Evolutionary conservation across 2,797 vertebrate species (phyloP).

Genomic region (Distichodus sexfasciatus): DNA sequence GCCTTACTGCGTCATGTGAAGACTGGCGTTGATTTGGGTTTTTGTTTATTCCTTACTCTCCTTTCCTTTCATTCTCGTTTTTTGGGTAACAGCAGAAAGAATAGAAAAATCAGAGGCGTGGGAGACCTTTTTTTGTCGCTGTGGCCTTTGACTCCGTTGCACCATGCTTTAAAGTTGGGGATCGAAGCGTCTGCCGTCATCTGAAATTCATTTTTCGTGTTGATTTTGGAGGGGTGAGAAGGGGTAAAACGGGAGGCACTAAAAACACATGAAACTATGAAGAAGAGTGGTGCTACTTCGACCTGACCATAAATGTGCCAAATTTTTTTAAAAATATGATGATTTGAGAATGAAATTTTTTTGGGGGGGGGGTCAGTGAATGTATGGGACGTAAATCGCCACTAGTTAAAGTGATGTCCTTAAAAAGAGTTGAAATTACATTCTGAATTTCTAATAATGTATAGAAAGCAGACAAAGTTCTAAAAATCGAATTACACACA

Average conservation of each 20-base stretch:
- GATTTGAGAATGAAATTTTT: too few relatives aligned
- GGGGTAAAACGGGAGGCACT: conserved; percentile 29
- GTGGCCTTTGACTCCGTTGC: conserved; percentile 59
- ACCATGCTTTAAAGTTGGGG: conserved; percentile 52
- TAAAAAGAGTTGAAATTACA: too few relatives aligned
- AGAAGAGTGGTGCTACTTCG: conserved; percentile 34
- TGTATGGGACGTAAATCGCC: conserved; percentile 36
- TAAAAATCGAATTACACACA: conserved; percentile 12
- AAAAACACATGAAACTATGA: too few relatives aligned
- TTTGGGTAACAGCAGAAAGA: conserved; percentile 37
- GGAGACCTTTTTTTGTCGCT: conserved; percentile 54
- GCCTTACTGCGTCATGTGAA: conserved; percentile 89
- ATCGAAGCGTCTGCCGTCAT: conserved; percentile 40
- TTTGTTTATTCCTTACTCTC: conserved; percentile 39
- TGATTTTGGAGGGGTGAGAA: conserved; percentile 33
- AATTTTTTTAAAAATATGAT: conserved; percentile 25
- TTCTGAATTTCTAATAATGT: too few relatives aligned
- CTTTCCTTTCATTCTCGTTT: conserved; percentile 44
- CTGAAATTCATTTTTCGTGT: conserved; percentile 33
- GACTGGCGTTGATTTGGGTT: conserved; percentile 55
- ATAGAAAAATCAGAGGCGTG: conserved; percentile 34
- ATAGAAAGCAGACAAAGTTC: too few relatives aligned
- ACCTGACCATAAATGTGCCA: conserved; percentile 32
- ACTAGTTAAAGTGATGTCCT: conserved; percentile 28
- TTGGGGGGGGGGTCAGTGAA: too few relatives aligned